Conservation (phyloP, 2,888 invertebrate genomes). For the Alloplasta piceator region DNA sequence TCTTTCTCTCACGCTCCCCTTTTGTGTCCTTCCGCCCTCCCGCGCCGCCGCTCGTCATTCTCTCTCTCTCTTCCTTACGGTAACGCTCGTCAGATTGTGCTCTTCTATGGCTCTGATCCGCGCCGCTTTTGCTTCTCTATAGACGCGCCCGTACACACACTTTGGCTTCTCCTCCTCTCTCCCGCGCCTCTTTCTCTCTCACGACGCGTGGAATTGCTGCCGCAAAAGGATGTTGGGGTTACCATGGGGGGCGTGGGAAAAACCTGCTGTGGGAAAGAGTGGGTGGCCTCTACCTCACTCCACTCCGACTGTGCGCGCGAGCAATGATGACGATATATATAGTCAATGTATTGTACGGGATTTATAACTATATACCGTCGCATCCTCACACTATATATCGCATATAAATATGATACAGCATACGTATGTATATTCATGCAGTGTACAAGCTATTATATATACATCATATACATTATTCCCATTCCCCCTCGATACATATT, state of each 20-base stretch:
- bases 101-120: constrained; percentile 56
- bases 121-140: constrained; percentile 32
- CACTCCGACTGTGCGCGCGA: constrained; percentile 69
- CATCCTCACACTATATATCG: constrained; percentile 30
- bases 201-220: constrained; percentile 80
- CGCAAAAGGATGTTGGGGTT: constrained; percentile 90
- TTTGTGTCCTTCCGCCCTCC: constrained; percentile 37
- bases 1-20: constrained; percentile 9
- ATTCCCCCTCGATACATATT: constrained; percentile 54
- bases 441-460: constrained; percentile 23
- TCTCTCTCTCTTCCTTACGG: too few relatives aligned
- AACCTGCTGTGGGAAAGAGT: constrained; percentile 92
- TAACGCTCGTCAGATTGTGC: constrained; percentile 52
- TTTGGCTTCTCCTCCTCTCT: constrained; percentile 62
- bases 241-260: constrained; percentile 92
- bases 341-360: constrained; percentile 35
- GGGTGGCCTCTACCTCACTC: constrained; percentile 88
- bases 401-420: constrained; percentile 40
- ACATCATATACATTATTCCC: not conserved
- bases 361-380: not conserved
- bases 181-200: too few relatives aligned
- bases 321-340: constrained; percentile 77
- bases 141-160: constrained; percentile 59
- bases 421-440: constrained; percentile 18
- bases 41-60: not conserved